phyloP scores from a whole-genome alignment of 2,113 vertebrate species.

The Sinocyclocheilus grahami region DNA sequence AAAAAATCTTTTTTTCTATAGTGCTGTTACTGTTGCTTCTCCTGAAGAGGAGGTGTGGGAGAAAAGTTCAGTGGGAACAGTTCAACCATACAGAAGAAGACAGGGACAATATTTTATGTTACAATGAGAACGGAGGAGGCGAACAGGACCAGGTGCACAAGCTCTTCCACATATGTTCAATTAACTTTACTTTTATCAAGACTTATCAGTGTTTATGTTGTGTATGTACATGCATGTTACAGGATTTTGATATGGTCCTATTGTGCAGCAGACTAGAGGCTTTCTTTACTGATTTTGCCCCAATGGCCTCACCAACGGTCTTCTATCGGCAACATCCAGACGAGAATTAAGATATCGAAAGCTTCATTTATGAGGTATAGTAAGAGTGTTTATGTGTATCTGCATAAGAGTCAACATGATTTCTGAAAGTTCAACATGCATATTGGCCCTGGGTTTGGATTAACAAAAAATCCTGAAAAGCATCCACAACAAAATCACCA shows the following conservation, averaged over 20 bases:
- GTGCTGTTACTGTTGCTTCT: conserved; percentile 62
- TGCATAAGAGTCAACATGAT: neutral
- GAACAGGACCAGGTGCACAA: conserved; percentile 64
- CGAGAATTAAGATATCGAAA: conserved; percentile 26
- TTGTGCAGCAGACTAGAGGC: neutral
- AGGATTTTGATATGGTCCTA: conserved; percentile 15
- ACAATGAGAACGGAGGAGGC: conserved; percentile 66
- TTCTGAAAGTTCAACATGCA: neutral
- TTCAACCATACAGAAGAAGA: conserved; percentile 46
- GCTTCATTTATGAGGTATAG: conserved; percentile 59
- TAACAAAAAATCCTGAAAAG: neutral
- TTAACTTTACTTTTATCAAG: neutral
- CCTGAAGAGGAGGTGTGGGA: conserved; percentile 39
- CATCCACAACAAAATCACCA: neutral
- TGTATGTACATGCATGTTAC: neutral
- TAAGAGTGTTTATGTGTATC: neutral
- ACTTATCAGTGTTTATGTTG: neutral
- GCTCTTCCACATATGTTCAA: neutral
- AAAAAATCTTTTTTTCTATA: conserved; percentile 14
- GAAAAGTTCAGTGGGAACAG: neutral
- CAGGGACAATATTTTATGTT: conserved; percentile 60
- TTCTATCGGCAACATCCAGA: neutral
- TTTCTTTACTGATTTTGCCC: neutral
- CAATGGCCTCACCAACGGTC: neutral
- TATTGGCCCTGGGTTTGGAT: neutral